phyloP scores from a whole-genome alignment of 2,113 vertebrate species.

The Arvicanthis niloticus region DNA sequence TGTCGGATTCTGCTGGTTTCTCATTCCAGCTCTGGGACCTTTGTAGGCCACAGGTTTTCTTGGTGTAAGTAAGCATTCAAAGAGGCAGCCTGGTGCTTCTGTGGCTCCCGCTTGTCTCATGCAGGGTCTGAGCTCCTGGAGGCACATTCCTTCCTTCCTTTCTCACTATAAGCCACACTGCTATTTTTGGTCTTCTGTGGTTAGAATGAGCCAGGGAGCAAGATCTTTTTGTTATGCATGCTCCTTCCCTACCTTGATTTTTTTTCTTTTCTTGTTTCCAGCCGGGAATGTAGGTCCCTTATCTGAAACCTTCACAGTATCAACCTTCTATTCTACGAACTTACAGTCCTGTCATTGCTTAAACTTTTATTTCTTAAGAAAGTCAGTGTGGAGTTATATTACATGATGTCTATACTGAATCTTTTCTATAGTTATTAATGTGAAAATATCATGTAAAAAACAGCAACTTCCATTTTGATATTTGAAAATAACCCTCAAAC shows the following conservation, averaged over 20 bases:
- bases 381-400: neutral
- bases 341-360: neutral
- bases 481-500: constrained; percentile 2
- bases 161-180: neutral
- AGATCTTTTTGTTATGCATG: neutral
- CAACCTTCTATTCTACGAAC: neutral
- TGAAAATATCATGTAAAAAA: neutral
- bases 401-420: neutral
- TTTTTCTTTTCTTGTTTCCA: neutral
- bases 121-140: neutral
- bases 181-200: neutral
- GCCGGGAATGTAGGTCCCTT: neutral
- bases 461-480: neutral
- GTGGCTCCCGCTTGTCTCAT: neutral
- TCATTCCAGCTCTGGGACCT: neutral
- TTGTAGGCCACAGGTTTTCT: neutral
- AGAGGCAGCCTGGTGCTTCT: neutral
- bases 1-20: neutral
- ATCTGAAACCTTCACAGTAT: neutral
- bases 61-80: too few species aligned
- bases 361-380: neutral
- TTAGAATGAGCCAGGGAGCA: neutral
- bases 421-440: neutral
- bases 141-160: neutral
- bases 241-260: neutral